phyloP scores from a whole-genome alignment of 2,113 vertebrate genomes.

The Podarcis cretensis region DNA sequence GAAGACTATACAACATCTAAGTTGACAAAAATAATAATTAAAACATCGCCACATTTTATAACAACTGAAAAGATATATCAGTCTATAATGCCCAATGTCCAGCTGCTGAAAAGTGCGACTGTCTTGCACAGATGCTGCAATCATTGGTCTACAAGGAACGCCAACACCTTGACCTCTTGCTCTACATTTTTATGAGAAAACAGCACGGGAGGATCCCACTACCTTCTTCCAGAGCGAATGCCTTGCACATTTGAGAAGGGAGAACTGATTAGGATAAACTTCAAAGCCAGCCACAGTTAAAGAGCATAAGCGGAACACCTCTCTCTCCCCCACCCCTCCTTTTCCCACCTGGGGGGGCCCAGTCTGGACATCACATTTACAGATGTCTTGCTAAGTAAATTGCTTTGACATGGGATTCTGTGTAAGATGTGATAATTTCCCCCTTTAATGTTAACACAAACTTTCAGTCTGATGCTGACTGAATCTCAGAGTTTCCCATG shows the following conservation, averaged over 20 bases:
- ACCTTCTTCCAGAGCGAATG: background rate
- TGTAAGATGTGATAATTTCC: background rate
- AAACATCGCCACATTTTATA: no score
- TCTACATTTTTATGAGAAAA: accelerated
- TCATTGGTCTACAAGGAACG: background rate
- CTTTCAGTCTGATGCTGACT: background rate
- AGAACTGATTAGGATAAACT: conserved; percentile 52
- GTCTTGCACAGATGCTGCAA: background rate
- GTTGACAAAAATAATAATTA: no score
- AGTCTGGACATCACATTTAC: conserved; percentile 60
- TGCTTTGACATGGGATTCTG: background rate
- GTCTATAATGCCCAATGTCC: no score
- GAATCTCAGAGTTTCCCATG: no score
- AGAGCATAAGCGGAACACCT: background rate
- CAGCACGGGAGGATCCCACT: background rate
- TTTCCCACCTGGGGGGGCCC: background rate
- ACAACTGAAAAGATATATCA: no score
- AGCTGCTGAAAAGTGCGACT: background rate
- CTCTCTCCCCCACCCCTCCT: background rate
- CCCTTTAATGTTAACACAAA: background rate
- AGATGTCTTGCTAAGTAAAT: conserved; percentile 35
- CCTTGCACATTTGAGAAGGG: conserved; percentile 48
- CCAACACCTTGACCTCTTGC: conserved; percentile 1
- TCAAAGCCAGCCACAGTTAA: conserved; percentile 54
- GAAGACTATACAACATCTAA: no score